These are phyloP conservation scores for Punctoribates punctum DNA, from an alignment of 2,888 invertebrate genomes.

Conservation along the genomic window DNA sequence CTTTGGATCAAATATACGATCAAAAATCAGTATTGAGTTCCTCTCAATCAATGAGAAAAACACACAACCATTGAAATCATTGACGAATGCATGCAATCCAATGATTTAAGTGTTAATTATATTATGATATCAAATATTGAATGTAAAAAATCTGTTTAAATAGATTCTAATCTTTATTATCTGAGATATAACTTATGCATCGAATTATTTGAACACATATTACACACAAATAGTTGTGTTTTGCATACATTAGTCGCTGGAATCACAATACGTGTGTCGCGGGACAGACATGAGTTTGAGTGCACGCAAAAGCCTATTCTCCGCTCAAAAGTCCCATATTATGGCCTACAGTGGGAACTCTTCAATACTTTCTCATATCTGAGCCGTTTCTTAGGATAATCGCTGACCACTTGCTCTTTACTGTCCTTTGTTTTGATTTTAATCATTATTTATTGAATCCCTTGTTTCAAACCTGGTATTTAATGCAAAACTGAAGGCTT, in stretches of 20 bases:
- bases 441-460: too few relatives aligned
- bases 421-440: neutral
- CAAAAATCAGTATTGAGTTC: too few relatives aligned
- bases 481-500: too few relatives aligned
- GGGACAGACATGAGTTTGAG: neutral
- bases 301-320: constrained; percentile 10
- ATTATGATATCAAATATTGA: neutral
- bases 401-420: neutral
- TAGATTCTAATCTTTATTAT: neutral
- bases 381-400: neutral
- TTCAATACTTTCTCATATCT: neutral
- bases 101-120: too few relatives aligned
- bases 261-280: neutral
- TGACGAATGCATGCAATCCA: too few relatives aligned
- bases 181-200: neutral
- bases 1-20: too few relatives aligned
- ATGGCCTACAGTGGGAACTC: neutral
- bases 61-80: too few relatives aligned
- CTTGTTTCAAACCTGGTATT: too few relatives aligned
- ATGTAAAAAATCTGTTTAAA: too few relatives aligned
- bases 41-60: too few relatives aligned
- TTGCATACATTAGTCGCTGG: constrained; percentile 6
- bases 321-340: neutral
- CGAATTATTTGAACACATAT: neutral
- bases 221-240: neutral